Evolutionary conservation across 2,113 vertebrate species (phyloP).

Genomic region (Clarias magur): DNA sequence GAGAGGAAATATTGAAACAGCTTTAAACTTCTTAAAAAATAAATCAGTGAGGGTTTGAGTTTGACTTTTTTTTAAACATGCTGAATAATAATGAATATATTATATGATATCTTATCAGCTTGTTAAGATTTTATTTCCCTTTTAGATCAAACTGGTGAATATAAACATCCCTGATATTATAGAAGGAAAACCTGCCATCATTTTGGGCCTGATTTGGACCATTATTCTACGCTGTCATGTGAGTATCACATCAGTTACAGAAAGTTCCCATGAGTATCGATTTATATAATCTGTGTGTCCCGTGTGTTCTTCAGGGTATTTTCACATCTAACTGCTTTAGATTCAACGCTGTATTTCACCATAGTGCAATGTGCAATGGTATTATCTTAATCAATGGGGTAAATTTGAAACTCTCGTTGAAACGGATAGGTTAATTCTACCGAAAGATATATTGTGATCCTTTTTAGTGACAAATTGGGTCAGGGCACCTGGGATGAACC

Average conservation of each 20-base stretch:
- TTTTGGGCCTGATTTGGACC: slow-evolving; percentile 90
- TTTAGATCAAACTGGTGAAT: slow-evolving; percentile 89
- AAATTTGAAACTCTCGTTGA: slow-evolving; percentile 6
- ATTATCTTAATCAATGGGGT: background rate
- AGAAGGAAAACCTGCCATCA: slow-evolving; percentile 88
- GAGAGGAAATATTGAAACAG: slow-evolving; percentile 86
- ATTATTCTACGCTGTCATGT: slow-evolving; percentile 93
- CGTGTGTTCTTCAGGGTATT: slow-evolving; percentile 3
- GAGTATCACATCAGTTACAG: slow-evolving; percentile 62
- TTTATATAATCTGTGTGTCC: background rate
- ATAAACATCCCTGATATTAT: slow-evolving; percentile 90
- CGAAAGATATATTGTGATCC: background rate
- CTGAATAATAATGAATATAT: background rate
- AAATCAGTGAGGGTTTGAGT: slow-evolving; percentile 74
- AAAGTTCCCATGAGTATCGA: background rate
- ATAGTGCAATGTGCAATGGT: background rate
- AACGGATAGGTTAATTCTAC: background rate
- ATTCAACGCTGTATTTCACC: background rate
- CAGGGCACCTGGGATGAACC: slow-evolving; percentile 16
- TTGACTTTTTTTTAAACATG: background rate
- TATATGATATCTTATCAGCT: background rate
- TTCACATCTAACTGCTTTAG: background rate
- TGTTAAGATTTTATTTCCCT: background rate
- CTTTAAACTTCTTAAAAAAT: slow-evolving; percentile 83
- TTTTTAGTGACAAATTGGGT: slow-evolving; percentile 1